Percentiles rank a stretch among this genome's conserved stretches.
Conservation (phyloP, 2,113 vertebrate species). For the Alethe castanea region DNA sequence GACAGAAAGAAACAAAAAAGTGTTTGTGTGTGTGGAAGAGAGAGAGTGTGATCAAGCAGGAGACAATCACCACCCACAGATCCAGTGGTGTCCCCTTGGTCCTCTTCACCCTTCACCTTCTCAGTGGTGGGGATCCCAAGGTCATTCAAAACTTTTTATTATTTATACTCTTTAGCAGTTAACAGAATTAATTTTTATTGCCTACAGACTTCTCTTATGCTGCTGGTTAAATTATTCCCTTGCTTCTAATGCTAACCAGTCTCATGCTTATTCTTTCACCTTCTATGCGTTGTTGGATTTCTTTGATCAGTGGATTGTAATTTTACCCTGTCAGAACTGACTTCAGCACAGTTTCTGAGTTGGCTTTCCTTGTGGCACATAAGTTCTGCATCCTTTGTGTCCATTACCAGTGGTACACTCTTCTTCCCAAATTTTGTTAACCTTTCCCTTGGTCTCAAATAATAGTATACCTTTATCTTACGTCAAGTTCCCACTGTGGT, state of each 20-base stretch:
- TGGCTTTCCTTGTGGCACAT: neutral
- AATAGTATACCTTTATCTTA: neutral
- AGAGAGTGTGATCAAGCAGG: neutral
- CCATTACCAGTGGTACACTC: neutral
- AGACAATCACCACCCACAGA: neutral
- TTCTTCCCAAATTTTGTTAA: neutral
- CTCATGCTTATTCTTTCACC: neutral
- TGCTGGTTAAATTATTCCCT: neutral
- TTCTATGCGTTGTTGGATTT: neutral
- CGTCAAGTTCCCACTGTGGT: neutral
- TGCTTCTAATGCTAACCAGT: neutral
- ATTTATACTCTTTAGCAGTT: neutral
- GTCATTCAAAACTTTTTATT: neutral
- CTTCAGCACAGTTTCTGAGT: neutral
- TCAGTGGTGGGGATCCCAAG: too few relatives aligned
- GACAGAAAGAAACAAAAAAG: neutral
- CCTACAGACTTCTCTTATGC: neutral
- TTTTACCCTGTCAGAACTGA: neutral
- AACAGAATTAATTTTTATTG: neutral
- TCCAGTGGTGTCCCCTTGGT: fast-evolving
- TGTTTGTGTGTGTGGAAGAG: neutral
- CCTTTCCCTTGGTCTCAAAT: neutral
- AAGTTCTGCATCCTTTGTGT: neutral
- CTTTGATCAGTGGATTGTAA: neutral
- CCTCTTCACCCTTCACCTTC: neutral